Evolutionary conservation across 2,113 vertebrate genomes (phyloP), one percentile per base, ranked within the genome.

Genomic region (Daboia siamensis): DNA sequence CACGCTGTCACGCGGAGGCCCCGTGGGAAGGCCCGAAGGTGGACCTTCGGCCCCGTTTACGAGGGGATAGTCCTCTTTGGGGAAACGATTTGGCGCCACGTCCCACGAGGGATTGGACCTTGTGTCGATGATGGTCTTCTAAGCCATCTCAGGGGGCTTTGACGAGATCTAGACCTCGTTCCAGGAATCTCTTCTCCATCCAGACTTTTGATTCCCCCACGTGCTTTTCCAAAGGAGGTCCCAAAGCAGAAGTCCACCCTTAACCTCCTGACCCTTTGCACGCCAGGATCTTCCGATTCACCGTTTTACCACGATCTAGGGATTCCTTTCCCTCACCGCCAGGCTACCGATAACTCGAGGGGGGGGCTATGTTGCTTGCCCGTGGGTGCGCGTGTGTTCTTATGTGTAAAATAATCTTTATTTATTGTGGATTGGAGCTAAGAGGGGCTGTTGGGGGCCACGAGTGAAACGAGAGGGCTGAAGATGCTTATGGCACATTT

Each of bases 391-490:
- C 29, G 51, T 51, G 39, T 3, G 90, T 91, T 91, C 84, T 39
- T 87, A 59, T 91, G 91, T 90, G 91, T 46, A 93, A 91, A 51
- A 93, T 86, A 85, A 48, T n/a, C 84, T 69, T 93, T 88, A 94
- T 94, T 93, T 91, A 92, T 94, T 93, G 59, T 33, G 15, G 54
- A 54, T 3, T 48, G 52, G 48, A 80, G 54, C 0, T 44, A 48
- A 39, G 84, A 39, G 84, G 8, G 39, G 69, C 17, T 3, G 6
- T 80, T 80, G 3, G 0, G 33, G 74, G 74, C 12, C 15, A 2
- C 29, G 69, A 54, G 15, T 24, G 1, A 5, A 29, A 24, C 3
- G 8, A 3, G 7, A 15, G 10, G 10, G 21, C 21, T 15, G n/a
- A 23, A 44, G 13, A 5, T 21, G 21, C 39, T 2, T 44, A 56